A percentile compares a stretch with the other conserved stretches of the same genome.
Evolutionary conservation across 2,113 vertebrate species (phyloP).

Genomic region (Peromyscus leucopus): DNA sequence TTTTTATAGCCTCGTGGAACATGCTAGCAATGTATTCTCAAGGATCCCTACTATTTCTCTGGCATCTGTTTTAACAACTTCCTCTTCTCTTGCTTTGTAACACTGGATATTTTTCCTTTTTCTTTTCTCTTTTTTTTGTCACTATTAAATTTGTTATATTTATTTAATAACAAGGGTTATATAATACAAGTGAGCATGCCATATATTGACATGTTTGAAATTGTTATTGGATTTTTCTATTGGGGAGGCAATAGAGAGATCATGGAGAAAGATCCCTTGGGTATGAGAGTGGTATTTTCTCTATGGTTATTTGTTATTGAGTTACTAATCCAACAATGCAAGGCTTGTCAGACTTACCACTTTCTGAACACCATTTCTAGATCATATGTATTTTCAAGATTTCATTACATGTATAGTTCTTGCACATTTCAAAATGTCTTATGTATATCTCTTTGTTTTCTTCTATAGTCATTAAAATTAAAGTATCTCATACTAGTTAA

Average conservation of each 20-base stretch:
- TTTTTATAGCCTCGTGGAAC: neutral
- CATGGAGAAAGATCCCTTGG: neutral
- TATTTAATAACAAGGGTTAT: conserved; percentile 30
- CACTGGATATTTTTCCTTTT: neutral
- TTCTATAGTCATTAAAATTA: neutral
- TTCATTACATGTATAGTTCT: neutral
- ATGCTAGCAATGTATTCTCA: neutral
- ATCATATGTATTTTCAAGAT: conserved; percentile 5
- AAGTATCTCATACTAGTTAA: neutral
- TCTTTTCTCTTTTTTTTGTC: neutral
- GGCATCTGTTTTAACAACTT: neutral
- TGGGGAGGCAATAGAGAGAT: neutral
- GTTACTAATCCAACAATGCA: neutral
- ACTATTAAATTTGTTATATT: conserved; percentile 58
- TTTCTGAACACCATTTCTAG: neutral
- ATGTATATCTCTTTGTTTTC: neutral
- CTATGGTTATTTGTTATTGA: conserved; percentile 27
- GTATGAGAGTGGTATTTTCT: neutral
- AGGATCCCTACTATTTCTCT: neutral
- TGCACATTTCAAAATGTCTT: neutral
- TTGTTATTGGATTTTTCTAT: neutral
- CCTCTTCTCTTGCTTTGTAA: neutral
- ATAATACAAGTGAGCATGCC: neutral
- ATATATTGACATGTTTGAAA: neutral
- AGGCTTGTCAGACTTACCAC: neutral